Evolutionary conservation across 1,140 invertebrate species (phyloP).

Genomic region (fruit fly (Drosophila melanogaster)): Release_6_plus_ISO1_MT NC_004354.4:10890501-10891000

Average conservation of each 20-base stretch:
- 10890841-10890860: slow-evolving; percentile 24
- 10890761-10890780: slow-evolving; percentile 5
- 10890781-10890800: too few species aligned
- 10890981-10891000: slow-evolving; percentile 23
- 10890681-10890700: slow-evolving; percentile 2
- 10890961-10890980: slow-evolving; percentile 49
- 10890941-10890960: slow-evolving; percentile 70
- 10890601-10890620: background rate
- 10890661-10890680: slow-evolving; percentile 16
- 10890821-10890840: slow-evolving; percentile 75
- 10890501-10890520: slow-evolving; percentile 33
- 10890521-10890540: slow-evolving; percentile 3
- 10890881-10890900: slow-evolving; percentile 42
- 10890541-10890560: background rate
- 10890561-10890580: background rate
- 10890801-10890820: slow-evolving; percentile 70
- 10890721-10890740: background rate
- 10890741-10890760: background rate
- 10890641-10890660: slow-evolving; percentile 18
- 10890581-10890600: background rate
- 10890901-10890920: slow-evolving; percentile 47
- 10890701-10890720: background rate
- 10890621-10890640: slow-evolving; percentile 38
- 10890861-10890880: slow-evolving; percentile 75
- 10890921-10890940: slow-evolving; percentile 73